Conservation (phyloP, 2,888 invertebrate species). For the Chaetoderma sp. region DNA sequence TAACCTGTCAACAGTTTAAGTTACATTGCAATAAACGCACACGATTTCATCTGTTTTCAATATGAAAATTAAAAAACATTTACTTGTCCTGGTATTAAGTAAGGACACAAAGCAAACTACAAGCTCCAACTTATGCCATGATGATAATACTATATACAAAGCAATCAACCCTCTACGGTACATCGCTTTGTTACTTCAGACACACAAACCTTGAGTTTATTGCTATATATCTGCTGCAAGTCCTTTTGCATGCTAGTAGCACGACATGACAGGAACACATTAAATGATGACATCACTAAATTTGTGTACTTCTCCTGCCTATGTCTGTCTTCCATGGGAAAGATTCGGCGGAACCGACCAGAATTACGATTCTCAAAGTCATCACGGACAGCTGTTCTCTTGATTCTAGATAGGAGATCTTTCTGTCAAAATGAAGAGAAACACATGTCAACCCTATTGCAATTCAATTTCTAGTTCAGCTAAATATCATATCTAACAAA, state of each 20-base stretch:
- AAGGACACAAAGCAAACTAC: no score
- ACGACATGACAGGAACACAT: constrained; percentile 58
- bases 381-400: constrained; percentile 60
- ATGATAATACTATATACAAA: no score
- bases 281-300: constrained; percentile 56
- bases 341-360: constrained; percentile 65
- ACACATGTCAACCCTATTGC: not conserved
- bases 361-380: constrained; percentile 67
- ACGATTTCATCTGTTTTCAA: no score
- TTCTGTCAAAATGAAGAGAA: constrained; percentile 47
- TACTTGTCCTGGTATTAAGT: no score
- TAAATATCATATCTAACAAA: constrained; percentile 2
- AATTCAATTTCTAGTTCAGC: constrained; percentile 4
- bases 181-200: no score
- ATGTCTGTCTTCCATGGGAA: constrained; percentile 65
- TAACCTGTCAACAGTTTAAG: no score
- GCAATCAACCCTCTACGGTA: no score
- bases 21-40: no score
- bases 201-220: constrained; percentile 57
- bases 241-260: constrained; percentile 61
- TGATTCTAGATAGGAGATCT: constrained; percentile 60
- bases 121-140: no score
- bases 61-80: no score
- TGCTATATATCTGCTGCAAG: constrained; percentile 61
- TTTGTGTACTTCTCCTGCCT: constrained; percentile 61